Conservation (phyloP, 2,113 vertebrate genomes). For the Eptesicus fuscus region DNA sequence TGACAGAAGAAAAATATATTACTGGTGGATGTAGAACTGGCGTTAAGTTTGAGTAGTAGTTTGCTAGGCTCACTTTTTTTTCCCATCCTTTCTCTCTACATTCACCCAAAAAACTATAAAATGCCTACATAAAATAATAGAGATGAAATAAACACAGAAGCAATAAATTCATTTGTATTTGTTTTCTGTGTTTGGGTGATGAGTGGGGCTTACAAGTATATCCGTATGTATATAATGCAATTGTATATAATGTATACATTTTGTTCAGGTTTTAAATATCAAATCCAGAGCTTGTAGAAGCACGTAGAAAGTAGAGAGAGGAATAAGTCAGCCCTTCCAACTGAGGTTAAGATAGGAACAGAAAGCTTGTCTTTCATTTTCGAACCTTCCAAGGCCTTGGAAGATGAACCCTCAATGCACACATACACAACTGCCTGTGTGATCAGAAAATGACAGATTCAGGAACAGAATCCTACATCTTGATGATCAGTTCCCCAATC, state of each 20-base stretch:
- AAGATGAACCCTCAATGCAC: not conserved
- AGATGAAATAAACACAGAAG: not conserved
- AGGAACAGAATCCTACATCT: not conserved
- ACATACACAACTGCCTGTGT: not conserved
- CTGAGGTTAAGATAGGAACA: not conserved
- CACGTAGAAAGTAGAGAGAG: not conserved
- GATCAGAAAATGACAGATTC: not conserved
- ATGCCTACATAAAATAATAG: conserved; percentile 9
- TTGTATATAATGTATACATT: not conserved
- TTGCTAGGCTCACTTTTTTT: not conserved
- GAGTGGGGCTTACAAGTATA: not conserved
- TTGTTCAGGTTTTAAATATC: not conserved
- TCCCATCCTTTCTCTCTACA: not conserved
- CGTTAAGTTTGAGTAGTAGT: not conserved
- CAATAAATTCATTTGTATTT: not conserved
- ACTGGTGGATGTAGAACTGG: not conserved
- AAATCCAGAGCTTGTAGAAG: conserved; percentile 30
- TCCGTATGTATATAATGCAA: not conserved
- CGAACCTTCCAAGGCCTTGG: not conserved
- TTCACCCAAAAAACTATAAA: conserved; percentile 36
- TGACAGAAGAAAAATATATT: not conserved
- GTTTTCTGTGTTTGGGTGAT: not conserved
- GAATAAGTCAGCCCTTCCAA: not conserved
- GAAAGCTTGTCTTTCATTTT: not conserved
- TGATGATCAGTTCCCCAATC: not conserved